Base-by-base conservation (phyloP, 2,797 vertebrate genomes). In the Jordanella pulchra region DNA sequence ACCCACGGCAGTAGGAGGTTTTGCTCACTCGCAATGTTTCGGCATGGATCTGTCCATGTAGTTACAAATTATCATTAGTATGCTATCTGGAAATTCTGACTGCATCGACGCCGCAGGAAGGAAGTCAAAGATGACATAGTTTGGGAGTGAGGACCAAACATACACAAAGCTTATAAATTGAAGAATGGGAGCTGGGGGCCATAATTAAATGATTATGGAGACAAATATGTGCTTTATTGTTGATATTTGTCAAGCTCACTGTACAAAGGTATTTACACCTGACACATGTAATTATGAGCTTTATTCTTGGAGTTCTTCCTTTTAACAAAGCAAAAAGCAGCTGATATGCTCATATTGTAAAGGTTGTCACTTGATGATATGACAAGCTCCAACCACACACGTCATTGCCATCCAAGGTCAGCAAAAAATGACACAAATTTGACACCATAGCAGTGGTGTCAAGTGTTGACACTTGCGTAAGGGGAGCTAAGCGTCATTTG, bases 391-490 rank as follows among this genome's bases (percentile, higher is more conserved):
- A 74, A 14, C 44, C n/a, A n/a, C 48, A 9, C 23, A 7, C 48
- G 35, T 15, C 10, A 12, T 2, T 23, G 2, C 28, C 18, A 5
- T 35, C 0, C n/a, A 12, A 48, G 1, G 35, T 30, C 21, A 69
- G 54, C 55, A 66, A 65, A 69, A 63, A 79, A 63, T 32, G 9
- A 55, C 72, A 70, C 45, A 65, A 65, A 74, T 67, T 69, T 80
- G 74, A 73, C 73, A 44, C 54, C 35, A n/a, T 32, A 64, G 78
- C 77, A 67, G 32, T 7, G 61, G 79, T 67, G 73, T 80, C 73
- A 58, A 0, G 39, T 75, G 58, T 11, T 79, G 76, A 72, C 9
- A 3, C 48, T 50, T 35, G 45, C 50, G 60, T 47, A 74, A 79
- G 61, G 75, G 12, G 68, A 65, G 30, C 44, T 7, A 14, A 65